Evolutionary conservation across 2,797 vertebrate species (phyloP).

Genomic region (Tragelaphus oryx): DNA sequence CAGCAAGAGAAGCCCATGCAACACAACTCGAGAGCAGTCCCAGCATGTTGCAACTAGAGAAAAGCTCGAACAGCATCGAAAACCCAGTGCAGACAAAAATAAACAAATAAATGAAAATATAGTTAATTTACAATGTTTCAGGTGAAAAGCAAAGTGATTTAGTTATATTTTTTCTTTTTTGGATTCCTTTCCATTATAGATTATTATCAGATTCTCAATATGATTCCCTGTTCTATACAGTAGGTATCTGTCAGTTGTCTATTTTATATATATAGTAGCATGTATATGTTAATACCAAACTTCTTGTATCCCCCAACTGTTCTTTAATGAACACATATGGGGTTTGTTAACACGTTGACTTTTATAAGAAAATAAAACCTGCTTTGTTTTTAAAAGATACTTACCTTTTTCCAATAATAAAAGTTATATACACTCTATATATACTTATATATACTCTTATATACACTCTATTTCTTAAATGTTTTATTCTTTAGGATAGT

Average conservation of each 20-base stretch:
- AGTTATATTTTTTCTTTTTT: not conserved
- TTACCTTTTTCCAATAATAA: not conserved
- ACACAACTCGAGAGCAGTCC: not conserved
- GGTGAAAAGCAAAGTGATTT: not conserved
- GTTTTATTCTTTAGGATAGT: not conserved
- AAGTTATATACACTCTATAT: not conserved
- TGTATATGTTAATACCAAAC: not conserved
- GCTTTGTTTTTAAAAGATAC: not conserved
- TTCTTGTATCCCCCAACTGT: not conserved
- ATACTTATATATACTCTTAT: no score
- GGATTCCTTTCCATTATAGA: not conserved
- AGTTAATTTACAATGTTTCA: not conserved
- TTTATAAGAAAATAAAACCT: not conserved
- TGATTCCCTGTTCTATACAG: not conserved
- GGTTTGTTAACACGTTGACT: not conserved
- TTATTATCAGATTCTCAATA: not conserved
- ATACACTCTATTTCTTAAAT: not conserved
- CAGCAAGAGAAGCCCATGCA: not conserved
- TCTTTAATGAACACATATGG: not conserved
- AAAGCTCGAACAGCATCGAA: not conserved
- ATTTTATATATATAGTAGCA: not conserved
- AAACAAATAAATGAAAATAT: not conserved
- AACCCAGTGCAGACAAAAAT: not conserved
- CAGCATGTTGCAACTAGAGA: not conserved
- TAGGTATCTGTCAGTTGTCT: not conserved